Evolutionary conservation across 2,888 invertebrate species (phyloP).

Genomic region (Sphaeridia pumilis): DNA sequence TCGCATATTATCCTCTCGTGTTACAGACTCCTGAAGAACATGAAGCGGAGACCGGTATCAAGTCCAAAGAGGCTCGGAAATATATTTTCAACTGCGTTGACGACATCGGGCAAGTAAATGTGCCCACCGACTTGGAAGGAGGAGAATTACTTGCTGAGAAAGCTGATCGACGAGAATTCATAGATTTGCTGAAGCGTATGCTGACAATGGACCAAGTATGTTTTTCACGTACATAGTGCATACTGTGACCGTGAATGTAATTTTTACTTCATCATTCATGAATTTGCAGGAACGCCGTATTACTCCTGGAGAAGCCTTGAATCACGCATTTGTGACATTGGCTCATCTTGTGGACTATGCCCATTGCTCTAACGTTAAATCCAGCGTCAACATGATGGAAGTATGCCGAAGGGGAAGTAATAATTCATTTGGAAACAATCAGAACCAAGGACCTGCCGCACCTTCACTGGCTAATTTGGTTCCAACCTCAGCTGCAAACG

Average conservation of each 20-base stretch:
- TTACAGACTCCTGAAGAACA: slow-evolving; percentile 94
- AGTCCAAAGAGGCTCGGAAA: slow-evolving; percentile 98
- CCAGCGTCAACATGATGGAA: slow-evolving; percentile 97
- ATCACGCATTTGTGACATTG: slow-evolving; percentile 86
- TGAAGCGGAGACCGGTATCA: slow-evolving; percentile 92
- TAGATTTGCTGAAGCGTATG: slow-evolving; percentile 95
- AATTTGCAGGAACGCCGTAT: slow-evolving; percentile 70
- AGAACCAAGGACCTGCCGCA: slow-evolving; percentile 33
- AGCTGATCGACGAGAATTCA: slow-evolving; percentile 92
- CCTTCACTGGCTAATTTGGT: slow-evolving; percentile 55
- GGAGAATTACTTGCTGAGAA: slow-evolving; percentile 94
- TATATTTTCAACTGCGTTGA: slow-evolving; percentile 99
- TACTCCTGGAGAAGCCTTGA: slow-evolving; percentile 88
- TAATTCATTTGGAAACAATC: slow-evolving; percentile 13
- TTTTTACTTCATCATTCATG: not conserved
- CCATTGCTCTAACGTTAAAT: slow-evolving; percentile 92
- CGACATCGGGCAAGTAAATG: slow-evolving; percentile 93
- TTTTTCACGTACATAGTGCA: not conserved
- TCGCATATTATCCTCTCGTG: too few species aligned
- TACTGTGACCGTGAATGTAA: not conserved
- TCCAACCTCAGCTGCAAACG: slow-evolving; percentile 65
- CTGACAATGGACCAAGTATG: slow-evolving; percentile 89
- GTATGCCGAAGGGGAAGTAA: slow-evolving; percentile 38
- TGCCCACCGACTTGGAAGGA: slow-evolving; percentile 93
- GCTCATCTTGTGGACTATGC: slow-evolving; percentile 91